Conservation (phyloP, 2,888 invertebrate genomes). For the Drosophila limbata region DNA sequence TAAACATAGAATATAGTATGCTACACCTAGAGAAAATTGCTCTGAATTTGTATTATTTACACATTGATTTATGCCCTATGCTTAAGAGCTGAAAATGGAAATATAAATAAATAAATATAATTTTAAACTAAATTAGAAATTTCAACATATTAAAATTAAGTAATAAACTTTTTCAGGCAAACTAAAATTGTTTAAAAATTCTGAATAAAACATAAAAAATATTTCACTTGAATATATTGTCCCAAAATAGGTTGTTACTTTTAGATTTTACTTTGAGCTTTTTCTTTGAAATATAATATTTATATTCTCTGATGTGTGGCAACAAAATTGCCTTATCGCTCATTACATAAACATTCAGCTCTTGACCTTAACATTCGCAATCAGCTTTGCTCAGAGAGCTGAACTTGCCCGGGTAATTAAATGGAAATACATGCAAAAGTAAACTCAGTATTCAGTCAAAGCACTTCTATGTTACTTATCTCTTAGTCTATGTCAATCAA, state of each 20-base stretch:
- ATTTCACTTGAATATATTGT: not conserved
- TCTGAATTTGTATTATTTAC: not conserved
- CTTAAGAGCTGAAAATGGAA: not conserved
- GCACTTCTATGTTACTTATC: constrained; percentile 23
- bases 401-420: constrained; percentile 29
- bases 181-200: not conserved
- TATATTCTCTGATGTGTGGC: not conserved
- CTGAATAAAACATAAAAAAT: not conserved
- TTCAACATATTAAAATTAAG: too few relatives aligned
- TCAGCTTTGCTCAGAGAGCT: constrained; percentile 34
- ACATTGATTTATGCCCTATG: not conserved
- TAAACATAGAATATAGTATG: not conserved
- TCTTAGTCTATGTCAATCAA: constrained; percentile 37
- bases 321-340: constrained; percentile 22
- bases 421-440: constrained; percentile 11
- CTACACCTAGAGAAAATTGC: not conserved
- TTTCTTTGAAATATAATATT: not conserved
- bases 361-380: constrained; percentile 60
- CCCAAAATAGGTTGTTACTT: too few relatives aligned
- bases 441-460: constrained; percentile 15
- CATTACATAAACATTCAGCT: constrained; percentile 31
- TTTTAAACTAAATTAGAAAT: not conserved
- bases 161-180: too few relatives aligned
- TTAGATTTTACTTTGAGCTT: not conserved
- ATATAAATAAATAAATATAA: not conserved